Evolutionary conservation across 2,888 invertebrate species (phyloP).

Genomic region (Anorthoa munda): DNA sequence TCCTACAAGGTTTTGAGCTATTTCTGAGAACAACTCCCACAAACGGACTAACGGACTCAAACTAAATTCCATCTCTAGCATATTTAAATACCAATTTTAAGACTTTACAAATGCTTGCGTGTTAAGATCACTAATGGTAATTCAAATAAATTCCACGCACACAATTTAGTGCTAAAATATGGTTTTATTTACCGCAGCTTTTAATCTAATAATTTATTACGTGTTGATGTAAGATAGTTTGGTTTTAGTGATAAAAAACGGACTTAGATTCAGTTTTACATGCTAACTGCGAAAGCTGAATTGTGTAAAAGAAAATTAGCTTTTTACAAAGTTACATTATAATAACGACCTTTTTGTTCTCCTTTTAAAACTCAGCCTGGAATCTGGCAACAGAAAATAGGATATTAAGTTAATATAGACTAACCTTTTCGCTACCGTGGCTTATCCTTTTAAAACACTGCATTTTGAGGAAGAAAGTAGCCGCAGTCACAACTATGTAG

Average conservation of each 20-base stretch:
- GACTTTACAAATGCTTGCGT: constrained; percentile 48
- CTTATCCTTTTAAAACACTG: no score
- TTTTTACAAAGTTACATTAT: no score
- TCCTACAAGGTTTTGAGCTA: no score
- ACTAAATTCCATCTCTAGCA: constrained; percentile 7
- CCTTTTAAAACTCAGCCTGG: no score
- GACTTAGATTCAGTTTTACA: background rate
- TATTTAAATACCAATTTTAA: constrained; percentile 48
- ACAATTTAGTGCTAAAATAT: constrained; percentile 54
- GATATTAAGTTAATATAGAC: no score
- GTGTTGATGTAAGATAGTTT: constrained; percentile 46
- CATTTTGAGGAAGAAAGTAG: no score
- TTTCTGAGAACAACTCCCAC: background rate
- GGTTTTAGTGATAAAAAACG: constrained; percentile 11
- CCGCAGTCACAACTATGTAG: no score
- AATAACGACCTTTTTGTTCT: no score
- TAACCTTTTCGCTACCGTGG: no score
- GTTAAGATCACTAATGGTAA: constrained; percentile 54
- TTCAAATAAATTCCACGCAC: constrained; percentile 49
- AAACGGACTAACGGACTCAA: background rate
- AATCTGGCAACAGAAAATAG: no score
- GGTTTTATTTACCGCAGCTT: constrained; percentile 43
- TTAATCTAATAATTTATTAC: constrained; percentile 41
- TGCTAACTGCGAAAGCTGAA: background rate
- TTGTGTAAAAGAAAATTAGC: background rate